Conservation (phyloP, 2,797 vertebrate genomes). For the Alcedo atthis region DNA sequence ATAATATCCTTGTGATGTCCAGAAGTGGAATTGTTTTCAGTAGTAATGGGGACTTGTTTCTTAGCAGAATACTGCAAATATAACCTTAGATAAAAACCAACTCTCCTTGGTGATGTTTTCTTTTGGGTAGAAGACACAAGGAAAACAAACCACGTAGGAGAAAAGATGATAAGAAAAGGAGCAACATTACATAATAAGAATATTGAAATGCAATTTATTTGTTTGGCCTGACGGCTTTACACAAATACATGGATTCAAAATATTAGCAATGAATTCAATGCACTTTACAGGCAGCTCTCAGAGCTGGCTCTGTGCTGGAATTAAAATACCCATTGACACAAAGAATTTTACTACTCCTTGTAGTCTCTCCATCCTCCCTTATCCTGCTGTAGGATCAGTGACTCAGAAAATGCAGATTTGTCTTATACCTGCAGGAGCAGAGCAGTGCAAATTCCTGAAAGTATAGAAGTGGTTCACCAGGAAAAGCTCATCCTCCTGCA, state of each 20-base stretch:
- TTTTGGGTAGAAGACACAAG: not conserved
- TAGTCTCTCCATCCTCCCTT: not conserved
- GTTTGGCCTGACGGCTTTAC: not conserved
- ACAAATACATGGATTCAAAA: not conserved
- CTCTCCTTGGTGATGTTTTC: not conserved
- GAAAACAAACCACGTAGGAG: not conserved
- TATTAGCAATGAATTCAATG: not conserved
- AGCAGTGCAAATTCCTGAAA: not conserved
- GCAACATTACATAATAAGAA: not conserved
- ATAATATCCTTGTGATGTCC: not conserved
- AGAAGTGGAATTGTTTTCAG: not conserved
- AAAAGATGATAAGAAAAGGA: not conserved
- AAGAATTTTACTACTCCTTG: not conserved
- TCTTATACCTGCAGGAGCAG: not conserved
- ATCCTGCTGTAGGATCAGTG: not conserved
- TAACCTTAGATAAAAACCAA: not conserved
- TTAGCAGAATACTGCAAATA: not conserved
- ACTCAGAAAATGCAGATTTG: fast-evolving
- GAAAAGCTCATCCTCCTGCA: not conserved
- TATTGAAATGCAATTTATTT: not conserved
- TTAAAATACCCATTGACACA: not conserved
- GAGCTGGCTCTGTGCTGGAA: not conserved
- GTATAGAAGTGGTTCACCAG: not conserved
- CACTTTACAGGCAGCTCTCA: not conserved
- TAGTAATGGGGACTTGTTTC: not conserved